Conservation (phyloP, 2,797 vertebrate species). For the Periophthalmus magnuspinnatus region DNA sequence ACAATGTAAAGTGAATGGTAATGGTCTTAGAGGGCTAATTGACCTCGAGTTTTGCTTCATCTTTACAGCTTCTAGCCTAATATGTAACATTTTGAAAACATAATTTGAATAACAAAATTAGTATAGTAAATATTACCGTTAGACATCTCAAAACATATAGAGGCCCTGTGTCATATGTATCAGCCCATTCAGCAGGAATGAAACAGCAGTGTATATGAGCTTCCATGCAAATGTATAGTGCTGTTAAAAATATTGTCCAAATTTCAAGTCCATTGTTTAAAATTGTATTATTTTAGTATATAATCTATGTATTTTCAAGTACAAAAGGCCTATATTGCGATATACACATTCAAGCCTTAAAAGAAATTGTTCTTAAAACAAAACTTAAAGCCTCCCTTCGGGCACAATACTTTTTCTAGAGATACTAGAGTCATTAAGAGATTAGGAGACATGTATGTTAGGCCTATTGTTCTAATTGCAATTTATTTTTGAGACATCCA, state of each 20-base stretch:
- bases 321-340: neutral
- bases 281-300: neutral
- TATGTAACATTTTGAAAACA: neutral
- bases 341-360: neutral
- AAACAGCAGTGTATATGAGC: neutral
- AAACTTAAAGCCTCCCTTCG: neutral
- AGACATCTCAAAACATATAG: neutral
- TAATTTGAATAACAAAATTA: neutral
- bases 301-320: neutral
- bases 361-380: neutral
- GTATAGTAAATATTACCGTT: neutral
- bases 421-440: neutral
- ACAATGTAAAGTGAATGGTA: slow-evolving; percentile 40
- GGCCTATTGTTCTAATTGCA: neutral
- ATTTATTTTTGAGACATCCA: neutral
- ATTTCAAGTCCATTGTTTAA: neutral
- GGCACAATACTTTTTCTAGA: neutral
- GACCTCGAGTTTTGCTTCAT: slow-evolving; percentile 48
- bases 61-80: slow-evolving; percentile 13
- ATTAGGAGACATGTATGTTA: too few species aligned
- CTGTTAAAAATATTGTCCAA: neutral
- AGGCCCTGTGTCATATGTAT: neutral
- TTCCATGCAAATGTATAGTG: neutral
- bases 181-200: too few species aligned
- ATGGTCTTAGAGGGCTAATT: slow-evolving; percentile 59